Evolutionary conservation across 2,797 vertebrate species (phyloP), one percentile per base, ranked within the genome.

Genomic region (Brachymystax lenok): DNA sequence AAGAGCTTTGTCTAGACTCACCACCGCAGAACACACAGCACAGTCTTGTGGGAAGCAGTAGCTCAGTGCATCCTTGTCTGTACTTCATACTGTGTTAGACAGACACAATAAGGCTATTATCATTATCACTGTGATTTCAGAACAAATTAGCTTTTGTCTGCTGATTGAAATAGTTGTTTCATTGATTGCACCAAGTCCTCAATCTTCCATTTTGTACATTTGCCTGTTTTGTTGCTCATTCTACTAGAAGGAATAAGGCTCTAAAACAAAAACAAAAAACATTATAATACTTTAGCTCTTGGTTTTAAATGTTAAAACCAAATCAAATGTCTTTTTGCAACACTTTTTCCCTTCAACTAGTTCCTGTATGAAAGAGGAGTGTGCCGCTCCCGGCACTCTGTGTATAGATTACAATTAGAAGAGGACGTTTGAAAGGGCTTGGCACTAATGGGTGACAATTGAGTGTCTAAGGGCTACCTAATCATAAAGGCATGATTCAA

Each of bases 251-350:
- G 16, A 54, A 72, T 19, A 19, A 17, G 12, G 46, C 50, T 59
- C 16, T 1, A 5, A 14, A 72, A 46, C 19, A 69, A 7, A 27
- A 28, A 10, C 59, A 28, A 35, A 72, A 0, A 72, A 30, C 70
- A 56, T 33, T 30, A 68, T 33, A 30, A 33, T 5, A 14, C 2
- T 13, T 16, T 46, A 51, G 5, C 50, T 27, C 21, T 14, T 16
- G 24, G 46, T 35, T 52, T 35, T 5, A 21, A 52, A n/a, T 59
- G 89, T 35, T 90, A 92, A 82, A 89, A 82, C 83, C 85, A 73
- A 87, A 91, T 90, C 85, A 90, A 90, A 91, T 92, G 89, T 91
- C 82, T 90, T 77, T 92, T 93, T 86, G 88, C 76, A 89, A 87
- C 63, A 88, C 81, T 89, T 78, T 86, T 30, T 85, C 83, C 76